Percentiles rank a stretch among this genome's conserved stretches.
Conservation (phyloP, 2,888 invertebrate species). For the Rugalucina vietnamica region DNA sequence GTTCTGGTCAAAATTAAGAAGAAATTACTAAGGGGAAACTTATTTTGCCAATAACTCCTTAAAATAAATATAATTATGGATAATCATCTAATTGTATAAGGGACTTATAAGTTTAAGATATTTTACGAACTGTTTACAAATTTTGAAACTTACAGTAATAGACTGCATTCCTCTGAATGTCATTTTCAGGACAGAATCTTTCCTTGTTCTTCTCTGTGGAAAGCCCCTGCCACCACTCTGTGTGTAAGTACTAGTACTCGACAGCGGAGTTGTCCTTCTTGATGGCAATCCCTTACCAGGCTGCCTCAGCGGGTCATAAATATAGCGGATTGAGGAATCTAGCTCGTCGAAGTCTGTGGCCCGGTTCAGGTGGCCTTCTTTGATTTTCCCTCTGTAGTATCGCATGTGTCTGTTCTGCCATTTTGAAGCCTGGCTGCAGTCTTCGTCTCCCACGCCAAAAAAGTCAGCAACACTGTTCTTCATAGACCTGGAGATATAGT, state of each 20-base stretch:
- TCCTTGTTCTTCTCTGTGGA: conserved; percentile 68
- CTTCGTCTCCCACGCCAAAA: conserved; percentile 93
- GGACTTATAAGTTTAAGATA: not conserved
- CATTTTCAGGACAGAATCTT: conserved; percentile 92
- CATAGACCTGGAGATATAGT: conserved; percentile 86
- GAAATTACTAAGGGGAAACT: no score
- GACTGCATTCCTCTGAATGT: conserved; percentile 92
- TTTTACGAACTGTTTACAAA: not conserved
- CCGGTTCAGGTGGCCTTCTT: conserved; percentile 70
- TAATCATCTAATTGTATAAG: no score
- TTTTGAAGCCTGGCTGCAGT: conserved; percentile 85
- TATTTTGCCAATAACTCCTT: no score
- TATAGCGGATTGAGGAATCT: conserved; percentile 66
- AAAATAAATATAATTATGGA: no score
- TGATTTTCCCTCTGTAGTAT: conserved; percentile 69
- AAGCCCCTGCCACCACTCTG: conserved; percentile 53
- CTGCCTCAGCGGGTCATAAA: conserved; percentile 74
- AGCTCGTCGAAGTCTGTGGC: conserved; percentile 67
- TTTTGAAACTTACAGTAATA: conserved; percentile 90
- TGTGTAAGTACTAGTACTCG: conserved; percentile 73
- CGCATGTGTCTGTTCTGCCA: conserved; percentile 90
- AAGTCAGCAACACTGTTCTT: conserved; percentile 92
- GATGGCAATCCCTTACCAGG: conserved; percentile 61
- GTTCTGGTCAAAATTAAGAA: not conserved
- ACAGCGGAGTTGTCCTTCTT: conserved; percentile 71